phyloP scores from a whole-genome alignment of 2,888 invertebrate species.

The Cecidostiba fungosa region DNA sequence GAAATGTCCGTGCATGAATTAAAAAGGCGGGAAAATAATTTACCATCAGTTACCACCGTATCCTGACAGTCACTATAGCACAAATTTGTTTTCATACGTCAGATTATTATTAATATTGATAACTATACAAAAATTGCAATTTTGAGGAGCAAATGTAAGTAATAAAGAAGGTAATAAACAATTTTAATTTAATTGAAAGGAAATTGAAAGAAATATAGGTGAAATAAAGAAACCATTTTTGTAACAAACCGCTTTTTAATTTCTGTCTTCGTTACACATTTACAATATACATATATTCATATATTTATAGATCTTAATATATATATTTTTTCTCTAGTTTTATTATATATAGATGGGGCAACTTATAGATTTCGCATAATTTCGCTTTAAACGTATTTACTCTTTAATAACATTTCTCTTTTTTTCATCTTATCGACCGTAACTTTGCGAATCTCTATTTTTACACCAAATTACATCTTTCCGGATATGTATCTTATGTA shows the following conservation, averaged over 20 bases:
- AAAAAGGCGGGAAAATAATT: slow-evolving; percentile 10
- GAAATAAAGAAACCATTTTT: slow-evolving; percentile 63
- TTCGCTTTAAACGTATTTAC: slow-evolving; percentile 64
- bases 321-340: slow-evolving; percentile 71
- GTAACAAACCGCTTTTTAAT: slow-evolving; percentile 80
- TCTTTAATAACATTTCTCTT: slow-evolving; percentile 66
- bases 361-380: slow-evolving; percentile 69
- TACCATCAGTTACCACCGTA: neutral
- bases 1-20: neutral
- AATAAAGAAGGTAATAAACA: too few relatives aligned
- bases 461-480: slow-evolving; percentile 73
- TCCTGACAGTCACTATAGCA: neutral
- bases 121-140: neutral
- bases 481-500: slow-evolving; percentile 79
- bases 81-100: neutral
- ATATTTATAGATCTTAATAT: slow-evolving; percentile 71
- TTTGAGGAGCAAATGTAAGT: too few relatives aligned
- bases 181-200: neutral
- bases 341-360: slow-evolving; percentile 72
- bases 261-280: slow-evolving; percentile 78
- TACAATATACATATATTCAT: slow-evolving; percentile 77
- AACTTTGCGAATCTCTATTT: slow-evolving; percentile 67
- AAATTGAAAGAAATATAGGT: neutral
- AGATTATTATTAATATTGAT: neutral
- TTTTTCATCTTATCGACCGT: slow-evolving; percentile 52